Evolutionary conservation across 2,113 vertebrate species (phyloP), one percentile per base, ranked within the genome.

Genomic region (Siphamia tubifer): DNA sequence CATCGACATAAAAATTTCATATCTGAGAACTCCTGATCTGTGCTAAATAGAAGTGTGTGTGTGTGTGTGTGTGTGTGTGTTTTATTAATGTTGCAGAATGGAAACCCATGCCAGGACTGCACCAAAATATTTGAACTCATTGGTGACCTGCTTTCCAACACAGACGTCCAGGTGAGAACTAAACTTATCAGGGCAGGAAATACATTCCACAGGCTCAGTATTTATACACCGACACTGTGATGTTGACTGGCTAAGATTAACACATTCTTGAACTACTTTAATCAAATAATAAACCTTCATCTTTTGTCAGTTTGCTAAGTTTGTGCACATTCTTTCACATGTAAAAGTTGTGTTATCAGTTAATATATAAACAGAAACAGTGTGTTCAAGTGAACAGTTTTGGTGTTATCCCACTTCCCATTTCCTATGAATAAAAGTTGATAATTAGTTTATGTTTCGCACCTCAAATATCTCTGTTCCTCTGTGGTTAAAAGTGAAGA

Each of bases 21-120:
- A n/a, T n/a, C n/a, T n/a, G n/a, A n/a, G n/a, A n/a, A n/a, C n/a
- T n/a, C n/a, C n/a, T n/a, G n/a, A n/a, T n/a, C n/a, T n/a, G n/a
- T n/a, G n/a, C n/a, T n/a, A n/a, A n/a, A n/a, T n/a, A n/a, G n/a
- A n/a, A n/a, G n/a, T n/a, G n/a, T n/a, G n/a, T n/a, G n/a, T n/a
- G n/a, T n/a, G n/a, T n/a, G n/a, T n/a, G n/a, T n/a, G n/a, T n/a
- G n/a, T n/a, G n/a, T n/a, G n/a, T n/a, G n/a, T n/a, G n/a, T 47
- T 16, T 47, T 16, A 27, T 48, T 28, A n/a, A 8, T 30, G n/a
- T n/a, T 11, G 0, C 75, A 93, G 92, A 79, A 6, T 5, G 83
- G 82, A 9, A 86, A 90, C 30, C 24, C 69, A 44, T 93, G 92
- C 65, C 55, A 90, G 39, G 91, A 93, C 78, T 93, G 92, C 68